phyloP scores from a whole-genome alignment of 2,797 vertebrate species.

The Arctocebus calabarensis region DNA sequence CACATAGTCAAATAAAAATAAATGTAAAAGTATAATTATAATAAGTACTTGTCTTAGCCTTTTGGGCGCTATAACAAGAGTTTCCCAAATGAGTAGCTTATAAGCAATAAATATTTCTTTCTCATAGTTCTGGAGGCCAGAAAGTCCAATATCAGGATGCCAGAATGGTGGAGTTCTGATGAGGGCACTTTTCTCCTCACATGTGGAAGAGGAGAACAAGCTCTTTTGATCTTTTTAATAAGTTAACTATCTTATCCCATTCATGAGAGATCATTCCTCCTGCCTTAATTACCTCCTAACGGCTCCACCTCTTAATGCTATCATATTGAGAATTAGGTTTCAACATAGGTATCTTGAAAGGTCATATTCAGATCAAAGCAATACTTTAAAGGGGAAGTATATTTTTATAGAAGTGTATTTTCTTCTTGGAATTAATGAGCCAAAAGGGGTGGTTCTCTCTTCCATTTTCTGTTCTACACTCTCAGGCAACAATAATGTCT shows the following conservation, averaged over 20 bases:
- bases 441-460: background rate
- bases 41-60: background rate
- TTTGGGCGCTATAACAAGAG: background rate
- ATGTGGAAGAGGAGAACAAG: background rate
- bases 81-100: background rate
- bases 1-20: background rate
- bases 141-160: background rate
- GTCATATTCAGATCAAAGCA: background rate
- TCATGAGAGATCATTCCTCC: background rate
- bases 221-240: background rate
- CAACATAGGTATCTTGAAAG: background rate
- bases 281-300: background rate
- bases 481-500: background rate
- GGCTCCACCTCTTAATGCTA: background rate
- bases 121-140: background rate
- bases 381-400: background rate
- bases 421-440: background rate
- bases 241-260: background rate
- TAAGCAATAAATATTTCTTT: background rate
- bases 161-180: background rate
- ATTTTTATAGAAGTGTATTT: background rate
- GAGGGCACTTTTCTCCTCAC: background rate
- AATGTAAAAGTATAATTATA: background rate
- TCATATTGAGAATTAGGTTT: background rate
- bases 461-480: background rate